These are phyloP conservation scores for Lumbricus terrestris DNA, from an alignment of 2,888 invertebrate species.

Conservation along the genomic window DNA sequence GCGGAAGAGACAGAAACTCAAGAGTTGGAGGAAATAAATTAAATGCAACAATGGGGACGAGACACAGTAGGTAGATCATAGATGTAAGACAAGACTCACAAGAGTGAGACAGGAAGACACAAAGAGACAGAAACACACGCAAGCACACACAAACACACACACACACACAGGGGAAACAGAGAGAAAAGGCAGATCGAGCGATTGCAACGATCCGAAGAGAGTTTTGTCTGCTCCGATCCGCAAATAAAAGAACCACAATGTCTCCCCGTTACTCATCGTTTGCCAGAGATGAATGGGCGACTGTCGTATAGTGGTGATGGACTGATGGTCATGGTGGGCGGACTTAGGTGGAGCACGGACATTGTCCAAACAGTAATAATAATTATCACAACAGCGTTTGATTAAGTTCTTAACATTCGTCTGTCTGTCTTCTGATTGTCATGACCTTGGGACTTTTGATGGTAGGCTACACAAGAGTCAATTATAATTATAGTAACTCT, in stretches of 20 bases:
- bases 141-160: no score
- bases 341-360: neutral
- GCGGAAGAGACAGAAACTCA: neutral
- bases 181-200: neutral
- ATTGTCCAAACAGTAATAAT: neutral
- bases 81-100: no score
- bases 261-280: neutral
- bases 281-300: neutral
- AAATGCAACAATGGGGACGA: no score
- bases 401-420: neutral
- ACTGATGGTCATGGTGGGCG: neutral
- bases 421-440: neutral
- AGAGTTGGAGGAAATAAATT: no score
- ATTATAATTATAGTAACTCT: no score
- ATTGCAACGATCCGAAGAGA: neutral
- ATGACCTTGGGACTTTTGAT: no score
- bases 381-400: conserved; percentile 8
- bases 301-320: neutral
- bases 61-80: no score
- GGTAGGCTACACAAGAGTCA: no score
- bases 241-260: neutral
- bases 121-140: no score
- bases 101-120: no score
- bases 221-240: no score
- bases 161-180: no score